A percentile compares a stretch with the other conserved stretches of the same genome.
Conservation (phyloP, 2,888 invertebrate genomes). For the Lingula anatina region DNA sequence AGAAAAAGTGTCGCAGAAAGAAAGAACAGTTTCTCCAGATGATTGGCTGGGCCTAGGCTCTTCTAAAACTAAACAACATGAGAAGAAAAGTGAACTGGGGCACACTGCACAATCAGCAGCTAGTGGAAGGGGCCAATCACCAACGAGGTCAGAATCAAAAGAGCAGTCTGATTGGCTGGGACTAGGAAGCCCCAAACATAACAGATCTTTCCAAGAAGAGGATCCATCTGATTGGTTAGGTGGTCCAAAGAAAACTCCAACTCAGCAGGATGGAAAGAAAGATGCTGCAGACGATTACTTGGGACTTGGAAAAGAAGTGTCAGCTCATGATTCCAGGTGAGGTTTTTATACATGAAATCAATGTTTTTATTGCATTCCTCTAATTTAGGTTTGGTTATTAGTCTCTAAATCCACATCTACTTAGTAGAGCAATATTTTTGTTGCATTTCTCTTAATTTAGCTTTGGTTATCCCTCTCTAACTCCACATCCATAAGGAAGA, state of each 20-base stretch:
- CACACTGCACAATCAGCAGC: not conserved
- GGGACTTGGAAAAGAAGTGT: constrained; percentile 24
- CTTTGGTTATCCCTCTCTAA: too few species aligned
- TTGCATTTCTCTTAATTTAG: too few species aligned
- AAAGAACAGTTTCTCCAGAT: constrained; percentile 14
- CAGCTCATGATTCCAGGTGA: too few species aligned
- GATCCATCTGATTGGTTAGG: not conserved
- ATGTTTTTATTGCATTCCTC: too few species aligned
- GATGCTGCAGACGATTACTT: constrained; percentile 18
- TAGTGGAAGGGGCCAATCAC: not conserved
- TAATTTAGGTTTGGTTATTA: too few species aligned
- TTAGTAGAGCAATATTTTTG: too few species aligned
- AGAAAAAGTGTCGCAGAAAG: too few species aligned
- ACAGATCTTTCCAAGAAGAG: too few species aligned
- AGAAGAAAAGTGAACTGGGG: not conserved
- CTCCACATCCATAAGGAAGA: too few species aligned
- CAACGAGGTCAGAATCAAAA: not conserved
- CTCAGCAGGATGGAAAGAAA: not conserved
- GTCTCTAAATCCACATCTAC: too few species aligned
- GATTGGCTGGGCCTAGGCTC: constrained; percentile 16
- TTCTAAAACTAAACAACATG: not conserved
- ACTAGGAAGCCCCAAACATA: too few species aligned
- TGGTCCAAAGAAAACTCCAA: not conserved
- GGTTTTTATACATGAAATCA: too few species aligned
- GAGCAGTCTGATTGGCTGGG: constrained; percentile 6